Base-by-base conservation (phyloP, 1,140 invertebrate species). In the Maniola jurtina region DNA sequence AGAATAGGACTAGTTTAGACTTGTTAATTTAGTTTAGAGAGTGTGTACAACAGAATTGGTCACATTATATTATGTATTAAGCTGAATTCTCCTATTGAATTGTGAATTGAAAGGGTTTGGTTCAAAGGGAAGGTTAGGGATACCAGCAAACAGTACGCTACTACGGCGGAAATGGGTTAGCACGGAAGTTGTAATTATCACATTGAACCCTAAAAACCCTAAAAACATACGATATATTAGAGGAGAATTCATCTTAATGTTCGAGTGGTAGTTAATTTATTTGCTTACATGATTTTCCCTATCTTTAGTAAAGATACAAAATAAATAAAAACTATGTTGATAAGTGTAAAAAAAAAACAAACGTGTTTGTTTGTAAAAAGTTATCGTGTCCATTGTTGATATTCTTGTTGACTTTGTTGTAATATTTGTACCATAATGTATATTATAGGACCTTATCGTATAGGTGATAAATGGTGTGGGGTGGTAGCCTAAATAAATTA, bases 361-460 rank as follows among this genome's bases (percentile, higher is more conserved):
- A 16, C 25, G 42, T 67, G 62, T 63, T 59, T 42, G 42, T 60
- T 63, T 60, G 59, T 50, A 57, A 64, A 68, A 63, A 87, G 77
- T 79, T 83, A 83, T 76, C 68, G 63, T 84, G 86, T 90, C 88
- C 88, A 90, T 90, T 90, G 88, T 90, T 90, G 88, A 88, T 88
- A 87, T 88, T 90, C 88, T 88, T 88, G 88, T 90, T 90, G 84
- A 88, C 77, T 90, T 86, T 88, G 80, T 84, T 88, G 81, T 90
- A 88, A 87, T 65, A 76, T 84, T 84, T 87, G 81, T 86, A 86
- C 83, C 57, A 78, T 84, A 83, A 78, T 84, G 77, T 84, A 84
- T 77, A 83, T 63, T 63, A 40, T 68, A 54, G 62, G 14, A 13
- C 13, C 9, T 45, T 11, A 11, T 7, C 0, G 38, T 40, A 9